Percentiles rank a stretch among this genome's conserved stretches.
Conservation (phyloP, 1,140 invertebrate genomes). For the Brachionus koreanus region DNA sequence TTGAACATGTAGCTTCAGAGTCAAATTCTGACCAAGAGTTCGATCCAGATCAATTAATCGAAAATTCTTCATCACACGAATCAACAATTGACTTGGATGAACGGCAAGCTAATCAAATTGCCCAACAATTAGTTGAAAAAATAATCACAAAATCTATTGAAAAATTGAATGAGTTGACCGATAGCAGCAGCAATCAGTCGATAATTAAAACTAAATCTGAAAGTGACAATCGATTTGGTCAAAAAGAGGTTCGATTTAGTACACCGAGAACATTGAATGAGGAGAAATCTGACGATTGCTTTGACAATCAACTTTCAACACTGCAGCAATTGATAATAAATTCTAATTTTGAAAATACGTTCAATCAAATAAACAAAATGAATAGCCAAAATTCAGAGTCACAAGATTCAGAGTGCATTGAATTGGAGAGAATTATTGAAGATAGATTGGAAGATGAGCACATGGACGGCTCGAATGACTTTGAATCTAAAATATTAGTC, state of each 20-base stretch:
- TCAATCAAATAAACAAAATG: background rate
- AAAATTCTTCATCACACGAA: background rate
- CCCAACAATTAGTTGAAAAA: background rate
- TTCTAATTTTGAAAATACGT: background rate
- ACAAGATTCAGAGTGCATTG: background rate
- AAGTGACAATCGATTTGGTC: background rate
- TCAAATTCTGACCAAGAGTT: constrained; percentile 16
- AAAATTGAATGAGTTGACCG: background rate
- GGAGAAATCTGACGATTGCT: background rate
- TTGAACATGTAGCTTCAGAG: background rate
- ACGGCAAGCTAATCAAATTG: too few species aligned
- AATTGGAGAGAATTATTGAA: background rate
- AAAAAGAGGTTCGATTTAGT: background rate
- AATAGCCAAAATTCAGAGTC: background rate
- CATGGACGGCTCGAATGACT: background rate
- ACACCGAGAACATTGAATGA: background rate
- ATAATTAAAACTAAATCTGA: background rate
- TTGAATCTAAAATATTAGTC: background rate
- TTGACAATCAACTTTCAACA: background rate
- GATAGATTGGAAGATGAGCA: background rate
- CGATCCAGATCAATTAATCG: background rate
- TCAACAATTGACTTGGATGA: background rate
- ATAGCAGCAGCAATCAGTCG: background rate
- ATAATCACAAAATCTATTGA: background rate
- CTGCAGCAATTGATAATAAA: background rate